Evolutionary conservation across 2,888 invertebrate species (phyloP).

Genomic region (Temnothorax unifasciatus): DNA sequence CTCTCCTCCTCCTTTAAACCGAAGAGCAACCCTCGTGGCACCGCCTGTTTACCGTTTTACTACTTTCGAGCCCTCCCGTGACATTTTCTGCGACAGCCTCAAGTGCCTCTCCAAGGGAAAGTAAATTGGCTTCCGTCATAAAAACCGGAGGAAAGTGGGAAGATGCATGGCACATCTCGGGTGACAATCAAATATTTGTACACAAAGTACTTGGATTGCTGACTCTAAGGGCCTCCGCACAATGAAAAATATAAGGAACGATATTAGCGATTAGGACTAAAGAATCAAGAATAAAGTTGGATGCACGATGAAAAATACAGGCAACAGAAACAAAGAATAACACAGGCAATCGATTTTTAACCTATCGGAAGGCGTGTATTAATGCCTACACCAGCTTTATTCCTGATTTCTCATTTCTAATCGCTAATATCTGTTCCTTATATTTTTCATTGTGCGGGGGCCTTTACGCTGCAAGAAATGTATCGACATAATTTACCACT

Average conservation of each 20-base stretch:
- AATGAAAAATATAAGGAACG: no score
- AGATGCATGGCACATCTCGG: conserved; percentile 11
- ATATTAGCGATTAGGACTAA: no score
- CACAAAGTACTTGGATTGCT: background rate
- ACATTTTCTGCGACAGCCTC: conserved; percentile 72
- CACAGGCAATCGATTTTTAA: no score
- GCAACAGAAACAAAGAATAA: no score
- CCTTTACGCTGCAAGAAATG: background rate
- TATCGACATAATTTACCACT: background rate
- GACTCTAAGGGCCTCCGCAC: background rate
- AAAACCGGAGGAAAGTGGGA: conserved; percentile 16
- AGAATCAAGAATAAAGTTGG: no score
- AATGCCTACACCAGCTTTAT: no score
- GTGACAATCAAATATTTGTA: conserved; percentile 39
- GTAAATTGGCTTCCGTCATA: conserved; percentile 47
- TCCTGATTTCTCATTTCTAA: no score
- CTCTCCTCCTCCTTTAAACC: conserved; percentile 34
- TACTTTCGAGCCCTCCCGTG: conserved; percentile 72
- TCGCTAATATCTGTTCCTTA: no score
- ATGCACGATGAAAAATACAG: no score
- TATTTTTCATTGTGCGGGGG: no score
- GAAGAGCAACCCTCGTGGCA: conserved; percentile 54
- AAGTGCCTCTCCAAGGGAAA: conserved; percentile 63
- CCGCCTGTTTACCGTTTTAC: conserved; percentile 79
- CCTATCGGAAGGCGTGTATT: no score